Evolutionary conservation across 2,888 invertebrate genomes (phyloP), one percentile per base, ranked within the genome.

Genomic region (Agriotes lineatus): DNA sequence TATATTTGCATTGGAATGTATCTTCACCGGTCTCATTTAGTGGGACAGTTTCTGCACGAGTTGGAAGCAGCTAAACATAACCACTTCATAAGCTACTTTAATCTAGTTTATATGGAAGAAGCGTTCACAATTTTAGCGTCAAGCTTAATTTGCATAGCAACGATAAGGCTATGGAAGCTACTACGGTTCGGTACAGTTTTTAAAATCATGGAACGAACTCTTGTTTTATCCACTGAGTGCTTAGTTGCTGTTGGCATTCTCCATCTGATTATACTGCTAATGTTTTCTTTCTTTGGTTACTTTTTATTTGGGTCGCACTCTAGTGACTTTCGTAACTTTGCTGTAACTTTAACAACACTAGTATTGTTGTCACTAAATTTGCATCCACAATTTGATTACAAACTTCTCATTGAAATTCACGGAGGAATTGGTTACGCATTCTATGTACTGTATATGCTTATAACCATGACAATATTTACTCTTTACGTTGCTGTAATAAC

Each of bases 161-260:
- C 72, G 1, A 22, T 75, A 1, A 63, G 75, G 19, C 39, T 74
- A 9, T 77, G 76, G 75, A 74, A 71, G 50, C 56, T 76, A 16
- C 66, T 75, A 14, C 42, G 75, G 45, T 76, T 75, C 57, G 64
- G 66, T 3, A 50, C 64, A 16, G 70, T 74, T 48, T 76, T 76
- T 65, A 59, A 57, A 57, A 62, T 76, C 22, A 70, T 73, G 58
- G 76, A 76, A 70, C 45, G 58, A 14, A 74, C 76, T 1, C 25
- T 76, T 4, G 6, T 60, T 5, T 33, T 61, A 9, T 65, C 71
- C 7, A 20, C 57, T 5, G 35, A 6, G 22, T 65, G 57, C 19
- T 20, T 75, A 12, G 12, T 65, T 2, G 72, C 63, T 6, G 35
- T 74, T 16, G 50, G 59, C 19, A 18, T 73, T 22, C 64, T 60